Percentiles rank a stretch among this genome's conserved stretches.
Evolutionary conservation across 2,113 vertebrate genomes (phyloP).

Genomic region (Tichodroma muraria): DNA sequence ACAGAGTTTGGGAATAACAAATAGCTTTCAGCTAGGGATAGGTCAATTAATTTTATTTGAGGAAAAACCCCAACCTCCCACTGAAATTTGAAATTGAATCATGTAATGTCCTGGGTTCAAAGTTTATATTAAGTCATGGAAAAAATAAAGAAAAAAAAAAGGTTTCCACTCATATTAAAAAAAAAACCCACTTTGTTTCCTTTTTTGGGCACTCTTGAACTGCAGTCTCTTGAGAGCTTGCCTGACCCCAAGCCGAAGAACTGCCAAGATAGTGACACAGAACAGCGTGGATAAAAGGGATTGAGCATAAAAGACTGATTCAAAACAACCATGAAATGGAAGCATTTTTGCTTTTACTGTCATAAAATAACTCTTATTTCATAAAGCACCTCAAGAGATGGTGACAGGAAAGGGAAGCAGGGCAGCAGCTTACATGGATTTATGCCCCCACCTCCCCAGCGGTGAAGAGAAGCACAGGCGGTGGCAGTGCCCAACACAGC

Average conservation of each 20-base stretch:
- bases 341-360: constrained; percentile 42
- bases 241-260: constrained; percentile 33
- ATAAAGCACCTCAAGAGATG: not conserved
- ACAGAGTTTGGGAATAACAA: not conserved
- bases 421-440: not conserved
- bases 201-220: not conserved
- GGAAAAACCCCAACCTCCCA: not conserved
- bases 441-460: not conserved
- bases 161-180: not conserved
- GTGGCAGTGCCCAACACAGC: not conserved
- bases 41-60: not conserved
- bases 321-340: constrained; percentile 44
- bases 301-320: constrained; percentile 53
- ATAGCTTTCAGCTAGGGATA: not conserved
- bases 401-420: constrained; percentile 9
- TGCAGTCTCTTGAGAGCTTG: not conserved
- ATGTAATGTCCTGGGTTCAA: not conserved
- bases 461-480: not conserved
- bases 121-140: not conserved
- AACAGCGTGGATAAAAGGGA: constrained; percentile 39
- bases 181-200: not conserved
- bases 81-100: not conserved
- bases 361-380: constrained; percentile 15
- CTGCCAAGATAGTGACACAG: constrained; percentile 52
- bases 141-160: not conserved